Percentiles rank a stretch among this genome's conserved stretches.
These are phyloP conservation scores for Deroptyus accipitrinus DNA, from an alignment of 2,113 vertebrate species.

Conservation along the genomic window DNA sequence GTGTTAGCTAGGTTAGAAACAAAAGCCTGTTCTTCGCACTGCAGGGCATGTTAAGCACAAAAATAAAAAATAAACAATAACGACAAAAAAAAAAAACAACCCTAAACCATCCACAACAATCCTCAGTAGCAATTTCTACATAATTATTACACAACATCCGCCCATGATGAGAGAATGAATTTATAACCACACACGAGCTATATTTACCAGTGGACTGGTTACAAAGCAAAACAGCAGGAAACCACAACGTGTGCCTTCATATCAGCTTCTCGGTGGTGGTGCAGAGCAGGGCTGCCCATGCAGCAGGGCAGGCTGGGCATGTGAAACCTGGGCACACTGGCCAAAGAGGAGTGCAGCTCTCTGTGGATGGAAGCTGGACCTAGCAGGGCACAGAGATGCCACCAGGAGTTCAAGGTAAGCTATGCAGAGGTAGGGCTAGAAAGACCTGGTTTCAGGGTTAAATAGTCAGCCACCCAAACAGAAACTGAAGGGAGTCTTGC, in stretches of 20 bases:
- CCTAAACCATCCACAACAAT: neutral
- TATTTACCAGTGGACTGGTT: conserved; percentile 51
- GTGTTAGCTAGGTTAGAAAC: neutral
- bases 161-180: conserved; percentile 42
- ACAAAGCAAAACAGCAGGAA: conserved; percentile 62
- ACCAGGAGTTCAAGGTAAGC: neutral
- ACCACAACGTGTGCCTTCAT: conserved; percentile 18
- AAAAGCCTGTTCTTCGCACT: neutral
- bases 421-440: neutral
- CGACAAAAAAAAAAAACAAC: neutral
- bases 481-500: neutral
- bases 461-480: neutral
- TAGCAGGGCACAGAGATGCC: neutral
- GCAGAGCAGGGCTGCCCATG: neutral
- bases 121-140: neutral
- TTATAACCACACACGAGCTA: conserved; percentile 40
- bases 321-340: neutral
- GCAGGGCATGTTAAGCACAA: neutral
- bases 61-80: neutral
- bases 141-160: conserved; percentile 36
- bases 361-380: neutral
- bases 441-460: neutral
- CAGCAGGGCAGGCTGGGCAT: neutral
- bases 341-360: neutral
- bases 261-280: neutral